Conservation (phyloP, 92 coral and sea anemone species). For the Epizoanthus ramosus region DNA sequence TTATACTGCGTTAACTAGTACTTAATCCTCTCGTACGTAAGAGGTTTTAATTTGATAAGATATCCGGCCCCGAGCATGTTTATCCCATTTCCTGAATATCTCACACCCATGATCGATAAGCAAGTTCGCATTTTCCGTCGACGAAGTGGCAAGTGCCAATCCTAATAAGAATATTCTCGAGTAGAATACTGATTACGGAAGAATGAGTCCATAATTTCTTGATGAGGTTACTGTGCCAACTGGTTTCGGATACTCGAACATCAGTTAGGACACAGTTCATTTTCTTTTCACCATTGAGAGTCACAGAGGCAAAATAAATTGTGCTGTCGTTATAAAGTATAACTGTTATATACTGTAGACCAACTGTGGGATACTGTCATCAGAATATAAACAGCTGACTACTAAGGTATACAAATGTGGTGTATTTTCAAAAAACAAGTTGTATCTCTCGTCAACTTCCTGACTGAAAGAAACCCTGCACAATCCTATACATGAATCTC, state of each 20-base stretch:
- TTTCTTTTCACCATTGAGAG: neutral
- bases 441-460: too few species aligned
- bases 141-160: neutral
- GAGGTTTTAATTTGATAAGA: constrained; percentile 36
- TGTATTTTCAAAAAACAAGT: too few species aligned
- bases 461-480: neutral
- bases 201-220: neutral
- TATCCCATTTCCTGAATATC: constrained; percentile 31
- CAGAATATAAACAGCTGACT: neutral
- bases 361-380: neutral
- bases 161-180: neutral
- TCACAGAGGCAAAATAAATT: neutral
- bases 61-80: constrained; percentile 27
- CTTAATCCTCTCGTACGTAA: constrained; percentile 34
- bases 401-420: too few species aligned
- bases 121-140: neutral
- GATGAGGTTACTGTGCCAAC: neutral
- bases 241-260: neutral
- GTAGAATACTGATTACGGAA: too few species aligned
- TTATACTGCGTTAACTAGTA: constrained; percentile 26
- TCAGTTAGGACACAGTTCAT: neutral
- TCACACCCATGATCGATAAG: constrained; percentile 1
- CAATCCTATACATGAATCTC: neutral
- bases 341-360: neutral
- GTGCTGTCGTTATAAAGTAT: neutral